Base-by-base conservation (phyloP, 2,113 vertebrate species). In the Macheiramphus alcinus region DNA sequence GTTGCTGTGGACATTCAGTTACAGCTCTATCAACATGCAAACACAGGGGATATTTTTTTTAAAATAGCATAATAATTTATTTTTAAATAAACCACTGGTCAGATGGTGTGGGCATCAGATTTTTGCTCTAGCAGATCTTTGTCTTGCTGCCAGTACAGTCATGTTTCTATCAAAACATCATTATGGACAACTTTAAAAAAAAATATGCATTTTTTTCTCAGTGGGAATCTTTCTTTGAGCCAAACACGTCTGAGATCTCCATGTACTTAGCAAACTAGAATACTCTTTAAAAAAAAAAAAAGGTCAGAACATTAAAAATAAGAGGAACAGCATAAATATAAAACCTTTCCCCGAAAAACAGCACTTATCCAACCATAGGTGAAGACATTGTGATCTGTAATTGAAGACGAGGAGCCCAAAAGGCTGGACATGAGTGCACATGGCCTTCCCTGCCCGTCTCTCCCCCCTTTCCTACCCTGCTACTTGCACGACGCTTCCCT, bases 281-380 rank as follows among this genome's bases (percentile, higher is more conserved):
- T 81, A 65, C 19, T 80, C 31, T 80, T 95, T 50, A 27, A n/a
- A 31, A 32, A 68, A 59, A 59, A 32, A 62, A 59, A 79, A 25
- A 43, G 16, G 2, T 72, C 63, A 34, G 56, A 88, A 78, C 27
- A 68, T 86, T n/a, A 95, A 89, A 95, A 95, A 91, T 45, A 81
- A 62, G 19, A 87, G 31, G 63, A 87, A 89, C 68, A 38, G 7
- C 70, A 87, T 80, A 86, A 96, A 93, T 97, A 97, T 31, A 97
- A 97, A 97, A 96, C 31, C 10, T 94, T 90, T 92, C 90, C 81
- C 85, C 82, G 43, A 85, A 95, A 88, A 76, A n/a, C 42, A 85
- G 16, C 58, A 26, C n/a, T 96, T 93, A 19, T 32, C 52, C 12
- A 2, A 29, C 45, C 6, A 1, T 7, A 65, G 26, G 48, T 76